A percentile compares a stretch with the other conserved stretches of the same genome.
phyloP scores from a whole-genome alignment of 2,888 invertebrate genomes.

The Caenorhabditis wallacei region DNA sequence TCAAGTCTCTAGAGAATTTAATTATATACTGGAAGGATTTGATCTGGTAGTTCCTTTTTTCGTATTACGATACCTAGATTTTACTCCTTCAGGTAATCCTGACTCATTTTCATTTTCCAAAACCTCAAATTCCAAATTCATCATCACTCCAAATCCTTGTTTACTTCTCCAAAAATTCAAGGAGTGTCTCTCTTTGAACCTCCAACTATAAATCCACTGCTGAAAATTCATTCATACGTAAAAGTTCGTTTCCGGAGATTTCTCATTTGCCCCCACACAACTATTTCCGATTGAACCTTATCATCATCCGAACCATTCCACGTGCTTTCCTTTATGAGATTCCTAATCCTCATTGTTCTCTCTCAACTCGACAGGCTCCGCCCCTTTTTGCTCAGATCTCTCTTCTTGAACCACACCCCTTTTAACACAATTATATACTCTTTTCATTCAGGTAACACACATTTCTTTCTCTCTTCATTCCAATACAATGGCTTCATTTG shows the following conservation, averaged over 20 bases:
- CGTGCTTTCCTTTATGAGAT: background rate
- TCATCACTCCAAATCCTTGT: too few relatives aligned
- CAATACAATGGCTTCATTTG: constrained; percentile 46
- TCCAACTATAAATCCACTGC: background rate
- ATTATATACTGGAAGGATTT: too few relatives aligned
- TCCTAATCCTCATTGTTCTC: constrained; percentile 1
- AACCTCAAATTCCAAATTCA: background rate
- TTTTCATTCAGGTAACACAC: constrained; percentile 46
- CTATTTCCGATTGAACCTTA: background rate
- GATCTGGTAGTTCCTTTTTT: too few relatives aligned
- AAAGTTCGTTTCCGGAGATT: constrained; percentile 13
- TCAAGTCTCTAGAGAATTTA: too few relatives aligned
- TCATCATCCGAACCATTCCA: background rate
- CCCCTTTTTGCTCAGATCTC: constrained; percentile 1
- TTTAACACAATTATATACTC: constrained; percentile 43
- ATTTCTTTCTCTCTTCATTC: background rate
- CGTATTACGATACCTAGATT: too few relatives aligned
- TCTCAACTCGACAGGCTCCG: constrained; percentile 10
- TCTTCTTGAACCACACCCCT: constrained; percentile 12
- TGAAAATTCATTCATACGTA: constrained; percentile 19
- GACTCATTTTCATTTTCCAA: background rate
- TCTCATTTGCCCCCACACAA: background rate
- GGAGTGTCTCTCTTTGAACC: background rate
- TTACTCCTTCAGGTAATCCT: too few relatives aligned
- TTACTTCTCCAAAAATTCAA: background rate